These are phyloP conservation scores for Corydoras maculifer DNA, from an alignment of 2,113 vertebrate genomes.

Conservation along the genomic window DNA sequence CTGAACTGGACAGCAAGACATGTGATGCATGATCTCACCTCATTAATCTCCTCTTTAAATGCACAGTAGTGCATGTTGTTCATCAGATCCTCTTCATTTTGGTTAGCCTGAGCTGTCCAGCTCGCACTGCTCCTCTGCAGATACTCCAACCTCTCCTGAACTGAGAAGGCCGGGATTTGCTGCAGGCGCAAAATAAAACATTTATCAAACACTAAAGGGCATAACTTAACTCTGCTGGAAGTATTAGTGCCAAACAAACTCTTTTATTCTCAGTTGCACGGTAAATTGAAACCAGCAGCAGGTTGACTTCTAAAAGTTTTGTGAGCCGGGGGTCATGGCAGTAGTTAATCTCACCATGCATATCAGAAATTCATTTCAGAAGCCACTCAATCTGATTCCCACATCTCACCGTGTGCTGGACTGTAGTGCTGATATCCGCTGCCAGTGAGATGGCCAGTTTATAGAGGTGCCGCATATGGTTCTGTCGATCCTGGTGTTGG, in stretches of 20 bases:
- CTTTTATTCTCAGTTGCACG: too few relatives aligned
- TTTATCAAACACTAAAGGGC: not conserved
- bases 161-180: slow-evolving; percentile 64
- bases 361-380: not conserved
- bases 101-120: slow-evolving; percentile 58
- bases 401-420: slow-evolving; percentile 68
- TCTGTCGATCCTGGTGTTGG: slow-evolving; percentile 60
- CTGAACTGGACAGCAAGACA: not conserved
- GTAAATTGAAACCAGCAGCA: not conserved
- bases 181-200: slow-evolving; percentile 40
- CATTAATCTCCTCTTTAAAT: slow-evolving; percentile 67
- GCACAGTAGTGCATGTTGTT: slow-evolving; percentile 53
- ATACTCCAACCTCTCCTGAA: slow-evolving; percentile 64
- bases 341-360: too few relatives aligned
- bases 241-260: too few relatives aligned
- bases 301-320: too few relatives aligned
- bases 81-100: slow-evolving; percentile 54
- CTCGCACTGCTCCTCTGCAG: slow-evolving; percentile 57
- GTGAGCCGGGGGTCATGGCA: too few relatives aligned
- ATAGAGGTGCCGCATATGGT: slow-evolving; percentile 62
- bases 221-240: not conserved
- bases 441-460: slow-evolving; percentile 64
- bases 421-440: slow-evolving; percentile 69
- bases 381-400: not conserved
- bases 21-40: slow-evolving; percentile 57